Evolutionary conservation across 2,888 invertebrate genomes (phyloP), one percentile per base, ranked within the genome.

Genomic region (Phoronis australis): DNA sequence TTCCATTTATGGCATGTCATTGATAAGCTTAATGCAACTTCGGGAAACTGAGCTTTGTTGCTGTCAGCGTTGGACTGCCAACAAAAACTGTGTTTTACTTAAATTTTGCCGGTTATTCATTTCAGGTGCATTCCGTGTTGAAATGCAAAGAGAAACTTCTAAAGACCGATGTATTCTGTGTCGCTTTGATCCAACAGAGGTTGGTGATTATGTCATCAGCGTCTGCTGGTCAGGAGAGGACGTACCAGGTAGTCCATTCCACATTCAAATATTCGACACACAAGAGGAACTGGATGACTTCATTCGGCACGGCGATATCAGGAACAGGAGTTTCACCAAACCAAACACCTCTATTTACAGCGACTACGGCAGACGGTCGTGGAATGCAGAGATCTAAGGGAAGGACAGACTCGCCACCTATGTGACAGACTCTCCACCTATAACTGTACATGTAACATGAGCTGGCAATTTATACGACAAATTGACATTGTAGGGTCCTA

Each of bases 241-340:
- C 71, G 96, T 97, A 23, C 96, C 96, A 44, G 97, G 97, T 47
- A 95, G 94, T 39, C 97, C 99, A 0, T 99, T 99, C 83, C 89
- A 90, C 55, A 95, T 99, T 58, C 91, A 95, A 88, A 99, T 99
- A 68, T 95, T 97, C 78, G 99, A 99, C 78, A 97, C 97, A 6
- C 93, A 96, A 76, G 93, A 96, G 76, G 97, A 99, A n/a, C n/a
- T n/a, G n/a, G n/a, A n/a, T n/a, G n/a, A n/a, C n/a, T n/a, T n/a
- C n/a, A n/a, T n/a, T n/a, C n/a, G n/a, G n/a, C n/a, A n/a, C n/a
- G n/a, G n/a, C n/a, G n/a, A n/a, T n/a, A n/a, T n/a, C n/a, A n/a
- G n/a, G n/a, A n/a, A n/a, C n/a, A n/a, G n/a, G n/a, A n/a, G n/a
- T n/a, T n/a, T n/a, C n/a, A n/a, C n/a, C n/a, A n/a, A n/a, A n/a